Evolutionary conservation across 2,888 invertebrate genomes (phyloP).

Genomic region (Antheraea assamensis): DNA sequence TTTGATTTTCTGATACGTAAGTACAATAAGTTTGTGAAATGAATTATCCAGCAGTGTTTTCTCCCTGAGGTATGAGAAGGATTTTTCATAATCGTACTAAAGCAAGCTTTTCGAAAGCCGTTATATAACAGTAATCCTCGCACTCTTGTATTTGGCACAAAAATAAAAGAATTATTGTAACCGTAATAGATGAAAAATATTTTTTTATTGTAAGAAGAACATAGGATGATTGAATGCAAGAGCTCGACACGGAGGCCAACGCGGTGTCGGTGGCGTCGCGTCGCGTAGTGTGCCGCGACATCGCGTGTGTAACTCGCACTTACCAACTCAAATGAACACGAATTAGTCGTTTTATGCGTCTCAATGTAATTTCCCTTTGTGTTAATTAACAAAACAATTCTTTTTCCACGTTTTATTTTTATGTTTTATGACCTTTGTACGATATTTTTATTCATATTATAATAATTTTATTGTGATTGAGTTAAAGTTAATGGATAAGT

Average conservation of each 20-base stretch:
- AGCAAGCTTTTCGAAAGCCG: too few relatives aligned
- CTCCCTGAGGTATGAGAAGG: too few relatives aligned
- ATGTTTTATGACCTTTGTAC: slow-evolving; percentile 12
- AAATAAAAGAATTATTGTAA: too few relatives aligned
- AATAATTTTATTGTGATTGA: slow-evolving; percentile 6
- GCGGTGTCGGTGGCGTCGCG: not conserved
- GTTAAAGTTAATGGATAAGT: not conserved
- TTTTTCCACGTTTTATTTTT: slow-evolving; percentile 26
- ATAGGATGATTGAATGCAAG: not conserved
- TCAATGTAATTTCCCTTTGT: slow-evolving; percentile 46
- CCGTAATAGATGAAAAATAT: not conserved
- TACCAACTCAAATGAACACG: slow-evolving; percentile 35
- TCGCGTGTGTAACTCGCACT: slow-evolving; percentile 17
- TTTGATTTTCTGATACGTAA: too few relatives aligned
- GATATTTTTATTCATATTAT: slow-evolving; percentile 5
- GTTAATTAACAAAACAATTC: slow-evolving; percentile 53
- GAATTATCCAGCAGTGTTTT: too few relatives aligned
- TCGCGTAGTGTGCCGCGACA: not conserved
- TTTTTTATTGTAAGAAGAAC: not conserved
- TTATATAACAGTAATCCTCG: too few relatives aligned
- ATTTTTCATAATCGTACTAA: too few relatives aligned
- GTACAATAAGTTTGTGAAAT: too few relatives aligned
- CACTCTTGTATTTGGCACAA: too few relatives aligned
- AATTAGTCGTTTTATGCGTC: slow-evolving; percentile 54
- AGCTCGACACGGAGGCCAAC: not conserved